phyloP scores from a whole-genome alignment of 2,113 vertebrate species.

The Cavia aperea region DNA sequence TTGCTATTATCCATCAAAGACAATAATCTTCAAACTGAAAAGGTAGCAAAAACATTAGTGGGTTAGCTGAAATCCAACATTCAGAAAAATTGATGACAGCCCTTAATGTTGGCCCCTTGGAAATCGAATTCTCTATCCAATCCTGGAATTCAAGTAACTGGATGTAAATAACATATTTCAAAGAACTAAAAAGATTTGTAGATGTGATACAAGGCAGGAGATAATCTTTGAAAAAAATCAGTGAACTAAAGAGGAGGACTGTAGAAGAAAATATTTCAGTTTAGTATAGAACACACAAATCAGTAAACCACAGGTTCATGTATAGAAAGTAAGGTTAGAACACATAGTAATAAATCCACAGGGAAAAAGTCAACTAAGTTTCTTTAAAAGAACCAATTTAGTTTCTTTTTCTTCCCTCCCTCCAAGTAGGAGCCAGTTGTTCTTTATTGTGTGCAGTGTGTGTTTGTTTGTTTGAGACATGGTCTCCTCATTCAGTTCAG shows the following conservation, averaged over 20 bases:
- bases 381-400: too few relatives aligned
- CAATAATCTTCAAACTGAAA: neutral
- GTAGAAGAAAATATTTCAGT: neutral
- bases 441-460: neutral
- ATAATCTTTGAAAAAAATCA: conserved; percentile 9
- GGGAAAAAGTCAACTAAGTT: neutral
- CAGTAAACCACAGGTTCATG: neutral
- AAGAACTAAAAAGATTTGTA: neutral
- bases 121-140: neutral
- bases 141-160: neutral
- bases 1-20: neutral
- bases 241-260: neutral
- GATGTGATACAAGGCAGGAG: neutral
- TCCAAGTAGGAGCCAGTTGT: neutral
- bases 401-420: too few relatives aligned
- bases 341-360: neutral
- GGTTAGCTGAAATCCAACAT: neutral
- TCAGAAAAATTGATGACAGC: neutral
- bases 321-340: neutral
- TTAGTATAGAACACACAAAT: conserved; percentile 11
- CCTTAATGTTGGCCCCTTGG: neutral
- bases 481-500: too few relatives aligned
- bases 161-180: neutral
- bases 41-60: neutral
- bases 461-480: too few relatives aligned